Evolutionary conservation across 1,140 invertebrate species (phyloP).

Genomic region (Micrasema minimum): DNA sequence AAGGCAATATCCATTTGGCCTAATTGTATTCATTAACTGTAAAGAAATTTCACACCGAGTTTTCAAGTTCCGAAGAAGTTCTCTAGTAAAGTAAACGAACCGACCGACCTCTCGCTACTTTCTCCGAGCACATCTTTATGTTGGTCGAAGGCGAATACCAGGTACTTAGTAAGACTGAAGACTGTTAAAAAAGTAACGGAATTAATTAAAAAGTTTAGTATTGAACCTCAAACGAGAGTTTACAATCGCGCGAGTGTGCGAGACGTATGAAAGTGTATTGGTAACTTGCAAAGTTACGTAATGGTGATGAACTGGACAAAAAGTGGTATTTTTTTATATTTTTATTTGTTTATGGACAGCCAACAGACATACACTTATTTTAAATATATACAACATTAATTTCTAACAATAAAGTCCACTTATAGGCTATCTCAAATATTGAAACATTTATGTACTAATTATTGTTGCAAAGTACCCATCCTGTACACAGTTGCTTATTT

Average conservation of each 20-base stretch:
- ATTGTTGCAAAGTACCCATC: no score
- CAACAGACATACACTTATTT: no score
- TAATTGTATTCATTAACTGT: constrained; percentile 43
- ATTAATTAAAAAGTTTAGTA: constrained; percentile 52
- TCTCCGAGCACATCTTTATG: constrained; percentile 10
- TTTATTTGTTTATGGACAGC: no score
- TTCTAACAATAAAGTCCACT: no score
- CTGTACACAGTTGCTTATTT: no score
- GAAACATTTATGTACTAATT: no score
- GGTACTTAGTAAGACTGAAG: background rate
- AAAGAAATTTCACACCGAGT: constrained; percentile 23
- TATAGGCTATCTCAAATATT: no score
- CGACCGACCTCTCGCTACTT: constrained; percentile 27
- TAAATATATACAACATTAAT: no score
- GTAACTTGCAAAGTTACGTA: constrained; percentile 20
- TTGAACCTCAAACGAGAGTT: constrained; percentile 24
- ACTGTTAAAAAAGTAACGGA: constrained; percentile 46
- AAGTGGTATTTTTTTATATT: no score
- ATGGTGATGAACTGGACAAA: background rate
- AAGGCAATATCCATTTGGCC: constrained; percentile 32
- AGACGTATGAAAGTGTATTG: background rate
- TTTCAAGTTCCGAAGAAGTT: constrained; percentile 32
- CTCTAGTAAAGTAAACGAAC: constrained; percentile 42
- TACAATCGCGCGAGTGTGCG: background rate
- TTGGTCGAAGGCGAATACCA: constrained; percentile 14